Conservation (phyloP, 2,113 vertebrate genomes). For the Antennarius striatus region DNA sequence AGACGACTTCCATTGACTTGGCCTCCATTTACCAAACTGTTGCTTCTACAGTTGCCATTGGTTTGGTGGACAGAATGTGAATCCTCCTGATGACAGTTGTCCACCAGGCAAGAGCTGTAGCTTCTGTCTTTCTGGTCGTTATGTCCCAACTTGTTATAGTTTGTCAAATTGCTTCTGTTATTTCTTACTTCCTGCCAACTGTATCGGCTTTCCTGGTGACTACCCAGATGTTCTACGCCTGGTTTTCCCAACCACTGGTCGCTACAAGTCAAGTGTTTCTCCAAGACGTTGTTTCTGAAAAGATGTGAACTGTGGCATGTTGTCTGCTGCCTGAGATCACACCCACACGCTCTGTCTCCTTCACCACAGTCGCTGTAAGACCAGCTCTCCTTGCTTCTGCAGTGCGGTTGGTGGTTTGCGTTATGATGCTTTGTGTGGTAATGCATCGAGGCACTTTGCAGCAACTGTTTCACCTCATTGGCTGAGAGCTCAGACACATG, state of each 20-base stretch:
- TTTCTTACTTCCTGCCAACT: conserved; percentile 9
- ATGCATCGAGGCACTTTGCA: conserved; percentile 82
- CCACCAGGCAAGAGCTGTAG: conserved; percentile 1
- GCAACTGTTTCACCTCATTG: conserved; percentile 85
- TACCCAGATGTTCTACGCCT: rapidly evolving
- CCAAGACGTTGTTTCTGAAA: not conserved
- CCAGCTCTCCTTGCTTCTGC: not conserved
- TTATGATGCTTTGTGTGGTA: conserved; percentile 9
- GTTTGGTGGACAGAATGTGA: not conserved
- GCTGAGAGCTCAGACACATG: conserved; percentile 80
- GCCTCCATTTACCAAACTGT: not conserved
- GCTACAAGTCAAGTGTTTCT: not conserved
- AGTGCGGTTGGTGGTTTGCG: not conserved
- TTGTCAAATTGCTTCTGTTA: conserved; percentile 18
- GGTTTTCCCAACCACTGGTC: not conserved
- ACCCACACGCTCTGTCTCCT: not conserved
- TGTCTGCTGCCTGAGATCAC: not conserved
- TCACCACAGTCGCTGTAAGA: not conserved
- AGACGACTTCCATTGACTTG: conserved; percentile 17
- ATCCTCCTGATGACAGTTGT: conserved; percentile 8
- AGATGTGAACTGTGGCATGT: not conserved
- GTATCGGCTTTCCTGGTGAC: conserved; percentile 1
- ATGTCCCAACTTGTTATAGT: conserved; percentile 3
- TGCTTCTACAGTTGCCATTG: not conserved
- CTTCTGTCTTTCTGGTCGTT: conserved; percentile 4